Conservation (phyloP, 2,113 vertebrate genomes). For the Equus quagga region DNA sequence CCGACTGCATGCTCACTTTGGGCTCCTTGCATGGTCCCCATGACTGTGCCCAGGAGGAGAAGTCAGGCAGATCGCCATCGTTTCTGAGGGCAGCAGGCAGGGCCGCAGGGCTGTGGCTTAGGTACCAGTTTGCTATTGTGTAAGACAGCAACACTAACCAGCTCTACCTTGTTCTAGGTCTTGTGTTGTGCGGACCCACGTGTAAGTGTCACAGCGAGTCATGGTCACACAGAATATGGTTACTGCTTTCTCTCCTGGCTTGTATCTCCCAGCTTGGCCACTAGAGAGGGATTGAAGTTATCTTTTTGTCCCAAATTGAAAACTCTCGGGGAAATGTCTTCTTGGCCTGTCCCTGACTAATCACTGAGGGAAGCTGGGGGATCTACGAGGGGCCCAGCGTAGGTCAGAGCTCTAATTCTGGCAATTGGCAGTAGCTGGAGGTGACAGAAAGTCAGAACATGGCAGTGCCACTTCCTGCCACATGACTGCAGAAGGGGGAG, state of each 20-base stretch:
- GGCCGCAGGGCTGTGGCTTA: background rate
- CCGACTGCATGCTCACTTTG: rapidly evolving
- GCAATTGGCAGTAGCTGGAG: background rate
- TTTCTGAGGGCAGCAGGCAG: background rate
- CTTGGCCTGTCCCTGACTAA: background rate
- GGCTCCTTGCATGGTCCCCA: background rate
- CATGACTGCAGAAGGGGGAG: background rate
- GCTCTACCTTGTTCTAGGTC: background rate
- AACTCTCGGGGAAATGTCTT: background rate
- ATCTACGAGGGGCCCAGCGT: background rate
- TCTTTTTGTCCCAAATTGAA: background rate
- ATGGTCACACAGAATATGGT: background rate
- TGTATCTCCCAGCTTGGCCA: background rate
- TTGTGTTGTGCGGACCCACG: background rate
- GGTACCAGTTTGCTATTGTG: background rate
- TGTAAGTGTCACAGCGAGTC: background rate
- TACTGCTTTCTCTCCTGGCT: background rate
- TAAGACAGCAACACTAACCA: rapidly evolving
- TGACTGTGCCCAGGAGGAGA: background rate
- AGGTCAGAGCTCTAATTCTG: background rate
- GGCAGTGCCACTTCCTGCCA: background rate
- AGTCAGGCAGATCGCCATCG: background rate
- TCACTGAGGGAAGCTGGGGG: rapidly evolving
- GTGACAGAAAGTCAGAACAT: background rate
- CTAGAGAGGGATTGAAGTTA: background rate